Conservation (phyloP, 2,888 invertebrate species). For the Netelia fuscicornis region DNA sequence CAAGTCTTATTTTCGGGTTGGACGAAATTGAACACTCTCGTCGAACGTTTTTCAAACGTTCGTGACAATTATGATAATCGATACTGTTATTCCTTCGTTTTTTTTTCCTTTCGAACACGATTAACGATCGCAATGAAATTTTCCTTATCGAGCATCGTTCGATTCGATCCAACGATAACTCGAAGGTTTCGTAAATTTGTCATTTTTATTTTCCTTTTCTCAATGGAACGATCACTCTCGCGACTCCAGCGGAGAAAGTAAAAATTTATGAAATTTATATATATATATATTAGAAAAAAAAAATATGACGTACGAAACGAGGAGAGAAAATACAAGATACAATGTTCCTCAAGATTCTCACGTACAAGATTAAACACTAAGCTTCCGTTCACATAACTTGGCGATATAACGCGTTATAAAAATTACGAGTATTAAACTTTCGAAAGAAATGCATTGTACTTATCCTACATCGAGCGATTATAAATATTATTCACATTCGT, state of each 20-base stretch:
- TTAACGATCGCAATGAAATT: conserved; percentile 31
- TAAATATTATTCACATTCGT: conserved; percentile 70
- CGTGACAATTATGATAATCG: conserved; percentile 40
- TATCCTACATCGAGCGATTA: conserved; percentile 71
- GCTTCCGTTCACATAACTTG: conserved; percentile 54
- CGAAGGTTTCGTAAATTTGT: conserved; percentile 15
- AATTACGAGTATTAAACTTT: conserved; percentile 77
- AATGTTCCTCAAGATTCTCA: conserved; percentile 41
- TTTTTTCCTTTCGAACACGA: neutral
- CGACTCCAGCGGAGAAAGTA: conserved; percentile 46
- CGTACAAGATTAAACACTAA: conserved; percentile 60
- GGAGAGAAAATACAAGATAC: conserved; percentile 27
- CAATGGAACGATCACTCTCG: conserved; percentile 4
- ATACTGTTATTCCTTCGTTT: conserved; percentile 15
- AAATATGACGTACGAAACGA: conserved; percentile 30
- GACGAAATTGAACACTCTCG: conserved; percentile 59
- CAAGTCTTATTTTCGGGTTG: conserved; percentile 47
- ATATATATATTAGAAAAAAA: conserved; percentile 20
- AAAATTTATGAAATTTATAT: conserved; percentile 43
- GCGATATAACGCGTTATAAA: conserved; percentile 71
- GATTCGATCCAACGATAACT: conserved; percentile 34
- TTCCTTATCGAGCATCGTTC: conserved; percentile 9
- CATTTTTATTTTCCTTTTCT: conserved; percentile 24
- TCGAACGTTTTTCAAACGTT: conserved; percentile 37
- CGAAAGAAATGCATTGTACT: conserved; percentile 76